Evolutionary conservation across 2,888 invertebrate genomes (phyloP), one percentile per base, ranked within the genome.

Genomic region (Morpho helenor): DNA sequence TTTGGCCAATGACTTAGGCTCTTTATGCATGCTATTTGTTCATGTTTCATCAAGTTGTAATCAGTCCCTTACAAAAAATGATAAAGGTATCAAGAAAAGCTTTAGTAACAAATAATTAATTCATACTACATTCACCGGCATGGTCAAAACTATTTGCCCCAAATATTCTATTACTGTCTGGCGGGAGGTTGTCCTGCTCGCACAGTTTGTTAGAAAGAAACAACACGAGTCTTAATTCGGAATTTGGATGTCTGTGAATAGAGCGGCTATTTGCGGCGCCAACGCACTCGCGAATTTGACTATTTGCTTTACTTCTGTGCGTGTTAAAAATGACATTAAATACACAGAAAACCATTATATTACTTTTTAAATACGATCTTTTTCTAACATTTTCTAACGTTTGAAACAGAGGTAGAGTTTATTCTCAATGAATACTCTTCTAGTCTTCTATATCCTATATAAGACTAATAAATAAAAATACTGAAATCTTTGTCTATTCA

Each of bases 181-280:
- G 53, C 48, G 46, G 51, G 57, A 52, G 55, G 58, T 60, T 61
- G 49, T 68, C 67, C 63, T 60, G 62, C 66, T 70, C 65, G 31
- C 62, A 64, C 64, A 57, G 49, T 49, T 42, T 22, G 64, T 60
- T 60, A 63, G 67, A 66, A 63, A 52, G 64, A 65, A 62, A 66
- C 61, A 65, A 59, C 62, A 58, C 49, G 56, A 60, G 31, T 31
- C 31, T 31, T 31, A 31, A 31, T 57, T 57, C 56, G 60, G 57
- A 60, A 51, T 60, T 54, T 54, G 62, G 49, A 56, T 65, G 54
- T 56, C 55, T 56, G 45, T 52, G 63, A 65, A 65, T 64, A 67
- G 64, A 59, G 63, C 56, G 49, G 76, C 77, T 80, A 82, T 82
- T 82, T 82, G 74, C 66, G 68, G 72, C 68, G 68, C 68, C 66